A percentile compares a stretch with the other conserved stretches of the same genome.
Conservation (phyloP, 2,797 vertebrate species). For the Triplophysa yarkandensis region DNA sequence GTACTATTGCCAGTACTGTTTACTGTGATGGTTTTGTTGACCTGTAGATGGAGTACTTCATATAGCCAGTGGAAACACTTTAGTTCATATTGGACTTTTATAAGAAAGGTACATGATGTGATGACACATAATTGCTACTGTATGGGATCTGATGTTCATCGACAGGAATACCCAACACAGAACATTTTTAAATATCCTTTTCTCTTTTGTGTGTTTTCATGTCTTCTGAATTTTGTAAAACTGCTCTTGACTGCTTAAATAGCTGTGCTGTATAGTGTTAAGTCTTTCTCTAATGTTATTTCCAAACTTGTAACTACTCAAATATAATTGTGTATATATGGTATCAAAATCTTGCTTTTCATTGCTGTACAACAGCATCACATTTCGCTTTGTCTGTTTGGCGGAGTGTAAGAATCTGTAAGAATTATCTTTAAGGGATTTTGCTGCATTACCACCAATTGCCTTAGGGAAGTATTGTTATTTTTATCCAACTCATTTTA, state of each 20-base stretch:
- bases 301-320: constrained; percentile 47
- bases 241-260: constrained; percentile 51
- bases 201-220: constrained; percentile 30
- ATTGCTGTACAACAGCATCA: background rate
- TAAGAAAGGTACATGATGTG: constrained; percentile 1
- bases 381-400: background rate
- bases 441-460: background rate
- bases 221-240: constrained; percentile 44
- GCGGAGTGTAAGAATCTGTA: background rate
- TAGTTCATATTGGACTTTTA: constrained; percentile 58
- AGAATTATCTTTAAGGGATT: background rate
- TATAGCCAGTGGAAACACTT: constrained; percentile 47
- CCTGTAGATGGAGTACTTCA: constrained; percentile 54
- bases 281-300: constrained; percentile 58
- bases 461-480: background rate
- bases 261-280: constrained; percentile 54
- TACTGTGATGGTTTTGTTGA: constrained; percentile 45
- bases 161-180: constrained; percentile 31
- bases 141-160: constrained; percentile 45
- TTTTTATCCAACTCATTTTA: background rate
- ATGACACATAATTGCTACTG: constrained; percentile 43
- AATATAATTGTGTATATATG: constrained; percentile 45
- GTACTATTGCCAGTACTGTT: constrained; percentile 29
- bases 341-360: constrained; percentile 11
- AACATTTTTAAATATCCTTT: background rate